Evolutionary conservation across 2,888 invertebrate species (phyloP), one percentile per base, ranked within the genome.

Genomic region (Eugnorisma glareosa): DNA sequence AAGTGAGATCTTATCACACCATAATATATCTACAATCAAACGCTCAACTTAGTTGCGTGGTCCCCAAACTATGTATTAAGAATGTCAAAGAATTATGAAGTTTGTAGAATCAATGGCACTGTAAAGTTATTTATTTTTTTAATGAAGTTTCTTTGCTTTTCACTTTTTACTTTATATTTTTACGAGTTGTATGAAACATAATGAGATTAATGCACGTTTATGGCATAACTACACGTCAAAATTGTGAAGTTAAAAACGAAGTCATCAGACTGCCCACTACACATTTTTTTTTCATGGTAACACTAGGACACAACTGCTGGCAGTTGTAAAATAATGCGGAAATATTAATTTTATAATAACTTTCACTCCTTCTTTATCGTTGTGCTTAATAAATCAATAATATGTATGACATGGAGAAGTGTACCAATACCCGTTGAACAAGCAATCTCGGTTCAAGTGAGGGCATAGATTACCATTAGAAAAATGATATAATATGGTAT

Each of bases 381-480:
- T 82, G 68, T 86, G 79, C 85, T 88, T 88, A 70, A 86, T 82
- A 80, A 83, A 87, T 83, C 77, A 82, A 74, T 72, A 31, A 84
- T 82, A 82, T 73, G 83, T 40, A 11, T 40, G 40, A 83, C 80
- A 76, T 79, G 73, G 64, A 75, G 67, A 82, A 73, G 57, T 81
- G 67, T 81, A 71, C 73, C 77, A 1, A 40, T 28, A 78, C 74
- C 81, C 82, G 75, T 78, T 84, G 72, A 61, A 74, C 72, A 45
- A 67, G 89, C 91, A 89, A 91, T 93, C 94, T 94, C 92, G 89
- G 89, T 87, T 82, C 88, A 89, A 88, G 92, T 91, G 86, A 89
- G 92, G 95, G 94, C 94, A 91, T 92, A 86, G 86, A 86, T 91
- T 71, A 94, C 93, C 92, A 92, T 94, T 95, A 96, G 94, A 86